Conservation (phyloP, 1,140 invertebrate species). For the Drosophila trapezifrons region DNA sequence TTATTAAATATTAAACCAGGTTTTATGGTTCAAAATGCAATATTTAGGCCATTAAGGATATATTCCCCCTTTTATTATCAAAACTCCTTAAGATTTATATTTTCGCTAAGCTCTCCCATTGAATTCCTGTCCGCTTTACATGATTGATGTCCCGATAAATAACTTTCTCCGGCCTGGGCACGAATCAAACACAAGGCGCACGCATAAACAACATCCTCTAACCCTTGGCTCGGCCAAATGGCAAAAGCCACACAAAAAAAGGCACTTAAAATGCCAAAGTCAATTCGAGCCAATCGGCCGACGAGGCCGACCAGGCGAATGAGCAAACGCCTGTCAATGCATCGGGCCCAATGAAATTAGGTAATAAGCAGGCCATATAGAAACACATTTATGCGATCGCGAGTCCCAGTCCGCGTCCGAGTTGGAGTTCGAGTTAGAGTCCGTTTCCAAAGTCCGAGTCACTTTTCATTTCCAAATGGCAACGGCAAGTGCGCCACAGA, state of each 20-base stretch:
- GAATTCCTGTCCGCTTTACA: slow-evolving; percentile 19
- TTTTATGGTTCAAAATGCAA: not conserved
- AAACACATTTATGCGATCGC: slow-evolving; percentile 44
- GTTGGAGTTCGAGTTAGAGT: slow-evolving; percentile 9
- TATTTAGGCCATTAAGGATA: not conserved
- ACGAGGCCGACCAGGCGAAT: slow-evolving; percentile 21
- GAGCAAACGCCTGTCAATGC: slow-evolving; percentile 49
- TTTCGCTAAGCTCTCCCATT: not conserved
- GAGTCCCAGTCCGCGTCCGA: slow-evolving; percentile 28
- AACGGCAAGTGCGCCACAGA: slow-evolving; percentile 73
- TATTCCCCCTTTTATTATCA: not conserved
- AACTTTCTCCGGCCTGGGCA: slow-evolving; percentile 29
- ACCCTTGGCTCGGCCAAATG: slow-evolving; percentile 58
- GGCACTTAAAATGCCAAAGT: slow-evolving; percentile 75
- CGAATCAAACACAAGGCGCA: slow-evolving; percentile 31
- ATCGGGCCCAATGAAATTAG: slow-evolving; percentile 72
- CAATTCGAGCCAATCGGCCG: slow-evolving; percentile 48
- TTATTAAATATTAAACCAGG: not conserved
- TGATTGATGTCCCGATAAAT: slow-evolving; percentile 37
- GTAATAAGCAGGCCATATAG: slow-evolving; percentile 76
- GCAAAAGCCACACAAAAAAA: slow-evolving; percentile 47
- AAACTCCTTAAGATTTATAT: slow-evolving; percentile 16
- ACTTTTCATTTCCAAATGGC: slow-evolving; percentile 81
- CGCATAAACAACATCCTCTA: slow-evolving; percentile 50
- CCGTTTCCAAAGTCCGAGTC: slow-evolving; percentile 58